Conservation (phyloP, 1,140 invertebrate genomes). For the Anastrepha obliqua region DNA sequence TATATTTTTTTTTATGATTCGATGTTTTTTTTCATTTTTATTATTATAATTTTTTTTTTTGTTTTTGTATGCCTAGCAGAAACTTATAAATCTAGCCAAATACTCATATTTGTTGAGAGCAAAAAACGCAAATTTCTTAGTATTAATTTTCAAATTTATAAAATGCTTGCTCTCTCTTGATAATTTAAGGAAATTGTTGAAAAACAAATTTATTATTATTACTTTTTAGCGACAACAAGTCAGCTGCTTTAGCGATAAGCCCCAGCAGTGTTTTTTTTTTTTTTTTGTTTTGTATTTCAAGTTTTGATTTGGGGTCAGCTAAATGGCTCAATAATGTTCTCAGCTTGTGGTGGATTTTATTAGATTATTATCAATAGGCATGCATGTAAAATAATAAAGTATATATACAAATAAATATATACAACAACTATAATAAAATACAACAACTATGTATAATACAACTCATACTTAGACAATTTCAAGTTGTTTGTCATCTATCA, state of each 20-base stretch:
- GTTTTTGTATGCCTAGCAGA: neutral
- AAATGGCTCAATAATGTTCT: neutral
- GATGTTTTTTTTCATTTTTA: neutral
- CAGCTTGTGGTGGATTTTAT: conserved; percentile 8
- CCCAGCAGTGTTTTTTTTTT: neutral
- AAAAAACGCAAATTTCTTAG: neutral
- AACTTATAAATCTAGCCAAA: neutral
- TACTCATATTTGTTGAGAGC: neutral
- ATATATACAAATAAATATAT: neutral
- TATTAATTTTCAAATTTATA: neutral
- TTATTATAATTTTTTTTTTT: neutral
- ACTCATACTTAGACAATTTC: neutral
- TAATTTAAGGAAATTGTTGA: conserved; percentile 33
- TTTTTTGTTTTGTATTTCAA: neutral
- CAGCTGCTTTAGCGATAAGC: conserved; percentile 1
- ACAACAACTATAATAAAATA: neutral
- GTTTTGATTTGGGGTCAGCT: conserved; percentile 12
- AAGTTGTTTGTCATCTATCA: too few relatives aligned
- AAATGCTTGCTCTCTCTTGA: conserved; percentile 3
- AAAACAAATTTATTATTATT: conserved; percentile 13
- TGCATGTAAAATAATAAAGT: too few relatives aligned
- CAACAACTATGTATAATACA: neutral
- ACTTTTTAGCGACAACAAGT: neutral
- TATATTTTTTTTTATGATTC: neutral
- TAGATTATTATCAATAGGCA: neutral